Percentiles rank a stretch among this genome's conserved stretches.
phyloP scores from a whole-genome alignment of 2,797 vertebrate genomes.

The Momotus momota region DNA sequence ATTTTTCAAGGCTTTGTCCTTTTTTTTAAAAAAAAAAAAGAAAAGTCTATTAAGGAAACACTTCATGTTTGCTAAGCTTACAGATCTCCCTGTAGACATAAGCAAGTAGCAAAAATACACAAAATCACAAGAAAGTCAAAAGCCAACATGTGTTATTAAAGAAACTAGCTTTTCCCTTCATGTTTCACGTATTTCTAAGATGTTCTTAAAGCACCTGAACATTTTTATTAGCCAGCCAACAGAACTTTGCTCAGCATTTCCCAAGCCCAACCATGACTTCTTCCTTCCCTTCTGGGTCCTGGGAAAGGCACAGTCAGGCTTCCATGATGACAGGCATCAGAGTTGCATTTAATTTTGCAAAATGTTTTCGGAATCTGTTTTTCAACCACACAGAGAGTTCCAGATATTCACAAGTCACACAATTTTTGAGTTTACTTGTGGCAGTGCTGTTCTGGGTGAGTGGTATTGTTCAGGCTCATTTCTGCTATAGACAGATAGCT shows the following conservation, averaged over 20 bases:
- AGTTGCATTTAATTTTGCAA: background rate
- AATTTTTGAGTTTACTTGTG: background rate
- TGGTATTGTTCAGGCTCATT: background rate
- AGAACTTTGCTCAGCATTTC: background rate
- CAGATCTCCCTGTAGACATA: background rate
- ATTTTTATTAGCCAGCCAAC: background rate
- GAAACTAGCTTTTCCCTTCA: background rate
- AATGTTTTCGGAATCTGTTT: background rate
- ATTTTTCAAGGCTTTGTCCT: background rate
- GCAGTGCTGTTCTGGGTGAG: background rate
- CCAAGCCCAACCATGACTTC: background rate
- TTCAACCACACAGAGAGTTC: background rate
- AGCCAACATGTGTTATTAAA: background rate
- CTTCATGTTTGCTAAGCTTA: background rate
- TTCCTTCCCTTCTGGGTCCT: background rate
- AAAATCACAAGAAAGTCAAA: background rate
- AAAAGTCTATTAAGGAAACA: background rate
- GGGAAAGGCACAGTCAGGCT: background rate
- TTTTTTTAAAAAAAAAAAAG: background rate
- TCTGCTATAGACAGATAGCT: background rate
- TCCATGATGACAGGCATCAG: background rate
- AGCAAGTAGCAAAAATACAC: background rate
- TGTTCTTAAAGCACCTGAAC: background rate
- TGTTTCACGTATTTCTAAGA: background rate
- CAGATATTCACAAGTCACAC: background rate